These are phyloP conservation scores for Drosophila pullipes DNA, from an alignment of 2,888 invertebrate species.

Conservation along the genomic window DNA sequence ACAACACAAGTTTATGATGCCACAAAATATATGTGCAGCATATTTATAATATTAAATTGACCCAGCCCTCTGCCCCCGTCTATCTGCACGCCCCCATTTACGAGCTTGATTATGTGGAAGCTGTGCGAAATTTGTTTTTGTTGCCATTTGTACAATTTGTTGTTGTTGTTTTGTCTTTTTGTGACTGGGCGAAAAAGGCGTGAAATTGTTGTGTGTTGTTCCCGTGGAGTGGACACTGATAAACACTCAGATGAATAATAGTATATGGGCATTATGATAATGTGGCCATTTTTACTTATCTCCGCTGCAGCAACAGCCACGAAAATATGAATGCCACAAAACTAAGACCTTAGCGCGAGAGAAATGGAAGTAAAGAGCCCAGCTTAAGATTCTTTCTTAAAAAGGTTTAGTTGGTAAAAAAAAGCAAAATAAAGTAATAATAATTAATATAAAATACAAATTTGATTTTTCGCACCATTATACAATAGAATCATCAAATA, in stretches of 20 bases:
- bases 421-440: background rate
- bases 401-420: background rate
- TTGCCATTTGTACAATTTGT: slow-evolving; percentile 7
- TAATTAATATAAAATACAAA: background rate
- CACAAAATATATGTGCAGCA: slow-evolving; percentile 77
- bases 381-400: background rate
- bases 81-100: slow-evolving; percentile 35
- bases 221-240: slow-evolving; percentile 33
- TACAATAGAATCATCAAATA: background rate
- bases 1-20: slow-evolving; percentile 79
- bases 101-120: slow-evolving; percentile 63
- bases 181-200: slow-evolving; percentile 57
- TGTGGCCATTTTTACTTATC: slow-evolving; percentile 19
- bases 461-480: too few relatives aligned
- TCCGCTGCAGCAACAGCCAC: slow-evolving; percentile 11
- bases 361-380: background rate
- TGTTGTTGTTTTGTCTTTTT: slow-evolving; percentile 11
- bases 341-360: background rate
- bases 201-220: slow-evolving; percentile 50
- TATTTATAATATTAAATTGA: slow-evolving; percentile 81
- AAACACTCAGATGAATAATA: slow-evolving; percentile 23
- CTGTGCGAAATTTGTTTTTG: slow-evolving; percentile 39
- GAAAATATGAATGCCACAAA: background rate
- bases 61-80: slow-evolving; percentile 20
- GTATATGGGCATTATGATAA: slow-evolving; percentile 18